Percentiles rank a stretch among this genome's conserved stretches.
Conservation (phyloP, 2,888 invertebrate genomes). For the Macaria notata region DNA sequence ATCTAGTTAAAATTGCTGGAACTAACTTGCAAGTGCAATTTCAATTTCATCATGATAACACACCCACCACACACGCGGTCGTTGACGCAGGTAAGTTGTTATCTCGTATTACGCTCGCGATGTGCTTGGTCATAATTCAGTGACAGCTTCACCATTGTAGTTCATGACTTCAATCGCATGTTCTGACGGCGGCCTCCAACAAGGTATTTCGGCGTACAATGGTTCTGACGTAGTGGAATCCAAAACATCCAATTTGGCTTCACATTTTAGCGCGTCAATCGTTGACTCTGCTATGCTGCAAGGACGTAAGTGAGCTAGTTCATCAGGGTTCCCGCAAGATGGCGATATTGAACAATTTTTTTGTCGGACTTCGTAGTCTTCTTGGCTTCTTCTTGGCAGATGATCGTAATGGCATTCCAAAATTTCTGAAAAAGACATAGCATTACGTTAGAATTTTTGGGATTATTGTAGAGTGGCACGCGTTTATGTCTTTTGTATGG, state of each 20-base stretch:
- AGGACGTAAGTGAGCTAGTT: slow-evolving; percentile 54
- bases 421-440: slow-evolving; percentile 54
- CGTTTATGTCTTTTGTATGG: no score
- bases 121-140: slow-evolving; percentile 71
- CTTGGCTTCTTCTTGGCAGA: slow-evolving; percentile 70
- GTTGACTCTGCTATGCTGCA: slow-evolving; percentile 63
- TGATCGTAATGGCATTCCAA: slow-evolving; percentile 85
- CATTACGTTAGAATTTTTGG: no score
- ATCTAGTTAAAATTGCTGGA: slow-evolving; percentile 43
- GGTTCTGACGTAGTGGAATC: slow-evolving; percentile 79
- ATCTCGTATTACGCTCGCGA: background rate
- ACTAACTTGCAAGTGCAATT: slow-evolving; percentile 36
- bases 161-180: slow-evolving; percentile 71
- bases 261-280: slow-evolving; percentile 72
- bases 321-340: slow-evolving; percentile 55
- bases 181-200: slow-evolving; percentile 75
- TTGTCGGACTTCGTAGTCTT: slow-evolving; percentile 54
- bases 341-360: slow-evolving; percentile 56
- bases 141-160: slow-evolving; percentile 74
- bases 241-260: slow-evolving; percentile 68
- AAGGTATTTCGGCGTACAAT: slow-evolving; percentile 86
- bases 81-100: no score
- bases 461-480: no score
- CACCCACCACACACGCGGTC: no score
- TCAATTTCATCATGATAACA: no score